phyloP scores from a whole-genome alignment of 2,888 invertebrate genomes.

The Hybos culiciformis region DNA sequence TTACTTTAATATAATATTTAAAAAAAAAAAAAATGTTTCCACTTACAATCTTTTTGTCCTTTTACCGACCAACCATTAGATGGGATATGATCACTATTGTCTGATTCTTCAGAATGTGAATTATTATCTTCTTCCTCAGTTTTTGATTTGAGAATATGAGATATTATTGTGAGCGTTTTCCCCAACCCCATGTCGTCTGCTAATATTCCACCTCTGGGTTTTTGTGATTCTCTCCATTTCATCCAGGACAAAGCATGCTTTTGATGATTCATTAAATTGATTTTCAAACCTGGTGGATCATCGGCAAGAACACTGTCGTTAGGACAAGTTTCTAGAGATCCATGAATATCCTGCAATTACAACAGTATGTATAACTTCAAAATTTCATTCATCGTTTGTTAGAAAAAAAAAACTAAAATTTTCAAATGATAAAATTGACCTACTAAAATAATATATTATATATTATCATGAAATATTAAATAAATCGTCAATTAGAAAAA shows the following conservation, averaged over 20 bases:
- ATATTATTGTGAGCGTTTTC: conserved; percentile 73
- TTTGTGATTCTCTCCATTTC: conserved; percentile 76
- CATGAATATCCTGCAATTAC: conserved; percentile 55
- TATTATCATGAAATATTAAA: neutral
- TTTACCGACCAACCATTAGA: conserved; percentile 24
- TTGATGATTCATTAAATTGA: conserved; percentile 70
- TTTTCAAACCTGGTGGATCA: conserved; percentile 48
- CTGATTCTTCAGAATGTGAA: conserved; percentile 22
- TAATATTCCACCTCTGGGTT: conserved; percentile 73
- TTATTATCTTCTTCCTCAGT: conserved; percentile 31
- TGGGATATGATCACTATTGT: conserved; percentile 11
- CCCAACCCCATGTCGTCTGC: conserved; percentile 42
- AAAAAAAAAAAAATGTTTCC: neutral
- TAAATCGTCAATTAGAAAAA: neutral
- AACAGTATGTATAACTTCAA: neutral
- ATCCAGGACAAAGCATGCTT: conserved; percentile 78
- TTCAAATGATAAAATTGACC: neutral
- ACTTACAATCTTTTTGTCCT: conserved; percentile 26
- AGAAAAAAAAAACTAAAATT: neutral
- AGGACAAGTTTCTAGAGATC: conserved; percentile 54
- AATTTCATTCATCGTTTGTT: neutral
- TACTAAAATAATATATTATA: neutral
- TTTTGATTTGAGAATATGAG: conserved; percentile 48
- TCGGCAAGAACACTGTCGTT: conserved; percentile 41
- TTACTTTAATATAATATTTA: neutral